Conservation (phyloP, 2,797 vertebrate genomes). For the Sebastes matsubarae region DNA sequence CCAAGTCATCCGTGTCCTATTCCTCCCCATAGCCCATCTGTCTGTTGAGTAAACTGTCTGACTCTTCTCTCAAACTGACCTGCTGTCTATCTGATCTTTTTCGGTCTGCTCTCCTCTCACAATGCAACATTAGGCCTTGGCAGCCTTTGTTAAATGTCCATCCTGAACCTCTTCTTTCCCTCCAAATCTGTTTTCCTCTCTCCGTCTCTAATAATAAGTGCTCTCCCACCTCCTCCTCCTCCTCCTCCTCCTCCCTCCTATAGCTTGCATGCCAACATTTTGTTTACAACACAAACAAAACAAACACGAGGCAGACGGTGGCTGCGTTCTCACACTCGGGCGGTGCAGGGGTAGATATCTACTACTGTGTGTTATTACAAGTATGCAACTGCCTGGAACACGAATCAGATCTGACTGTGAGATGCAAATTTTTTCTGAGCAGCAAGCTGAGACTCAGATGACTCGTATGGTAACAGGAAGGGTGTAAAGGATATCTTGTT, state of each 20-base stretch:
- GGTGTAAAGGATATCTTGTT: neutral
- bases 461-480: neutral
- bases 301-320: neutral
- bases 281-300: constrained; percentile 16
- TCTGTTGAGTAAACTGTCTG: neutral
- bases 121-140: neutral
- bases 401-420: neutral
- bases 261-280: neutral
- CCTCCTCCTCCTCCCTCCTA: neutral
- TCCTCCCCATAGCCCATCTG: neutral
- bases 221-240: neutral
- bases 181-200: neutral
- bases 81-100: neutral
- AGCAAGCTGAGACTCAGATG: neutral
- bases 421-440: neutral
- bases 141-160: neutral
- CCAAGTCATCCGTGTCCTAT: constrained; percentile 12
- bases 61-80: neutral
- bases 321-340: neutral
- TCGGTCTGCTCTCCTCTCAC: neutral
- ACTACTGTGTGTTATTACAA: neutral
- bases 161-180: neutral
- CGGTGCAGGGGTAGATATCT: neutral
- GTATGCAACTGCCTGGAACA: constrained; percentile 3
- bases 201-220: neutral